Percentiles rank a stretch among this genome's conserved stretches.
These are phyloP conservation scores for Busseola fusca DNA, from an alignment of 2,888 invertebrate species.

Conservation along the genomic window DNA sequence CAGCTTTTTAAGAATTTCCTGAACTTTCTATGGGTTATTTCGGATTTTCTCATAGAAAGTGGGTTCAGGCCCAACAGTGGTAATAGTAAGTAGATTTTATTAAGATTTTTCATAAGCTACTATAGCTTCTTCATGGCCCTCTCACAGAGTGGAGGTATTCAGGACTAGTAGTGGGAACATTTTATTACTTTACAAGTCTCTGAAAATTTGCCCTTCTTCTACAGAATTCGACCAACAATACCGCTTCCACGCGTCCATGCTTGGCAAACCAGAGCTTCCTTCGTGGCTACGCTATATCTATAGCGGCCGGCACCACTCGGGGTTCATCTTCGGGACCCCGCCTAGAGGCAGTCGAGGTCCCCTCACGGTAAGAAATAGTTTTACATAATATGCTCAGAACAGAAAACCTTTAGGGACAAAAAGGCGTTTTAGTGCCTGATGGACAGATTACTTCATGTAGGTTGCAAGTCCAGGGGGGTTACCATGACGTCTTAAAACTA, in stretches of 20 bases:
- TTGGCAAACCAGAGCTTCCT: slow-evolving; percentile 95
- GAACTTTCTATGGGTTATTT: neutral
- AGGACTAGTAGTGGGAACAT: neutral
- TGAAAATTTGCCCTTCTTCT: slow-evolving; percentile 13
- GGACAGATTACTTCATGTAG: neutral
- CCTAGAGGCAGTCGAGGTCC: slow-evolving; percentile 87
- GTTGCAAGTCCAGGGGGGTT: too few relatives aligned
- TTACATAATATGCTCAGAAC: neutral
- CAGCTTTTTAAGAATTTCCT: neutral
- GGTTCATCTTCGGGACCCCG: slow-evolving; percentile 95
- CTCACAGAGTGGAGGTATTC: neutral
- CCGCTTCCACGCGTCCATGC: slow-evolving; percentile 92
- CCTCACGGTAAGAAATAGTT: slow-evolving; percentile 71
- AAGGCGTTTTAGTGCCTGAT: neutral
- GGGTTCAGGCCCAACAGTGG: too few relatives aligned
- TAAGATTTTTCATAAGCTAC: neutral
- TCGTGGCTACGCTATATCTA: slow-evolving; percentile 95
- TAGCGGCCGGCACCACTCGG: slow-evolving; percentile 93
- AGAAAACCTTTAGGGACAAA: neutral
- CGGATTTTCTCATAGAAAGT: neutral
- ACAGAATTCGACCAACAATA: slow-evolving; percentile 90
- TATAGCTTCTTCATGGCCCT: too few relatives aligned
- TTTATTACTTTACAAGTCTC: neutral
- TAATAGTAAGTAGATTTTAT: neutral
- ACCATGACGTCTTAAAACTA: too few relatives aligned